Conservation (phyloP, 35 echinoderm and acorn worm genomes). For the Ptychodera flava region DNA sequence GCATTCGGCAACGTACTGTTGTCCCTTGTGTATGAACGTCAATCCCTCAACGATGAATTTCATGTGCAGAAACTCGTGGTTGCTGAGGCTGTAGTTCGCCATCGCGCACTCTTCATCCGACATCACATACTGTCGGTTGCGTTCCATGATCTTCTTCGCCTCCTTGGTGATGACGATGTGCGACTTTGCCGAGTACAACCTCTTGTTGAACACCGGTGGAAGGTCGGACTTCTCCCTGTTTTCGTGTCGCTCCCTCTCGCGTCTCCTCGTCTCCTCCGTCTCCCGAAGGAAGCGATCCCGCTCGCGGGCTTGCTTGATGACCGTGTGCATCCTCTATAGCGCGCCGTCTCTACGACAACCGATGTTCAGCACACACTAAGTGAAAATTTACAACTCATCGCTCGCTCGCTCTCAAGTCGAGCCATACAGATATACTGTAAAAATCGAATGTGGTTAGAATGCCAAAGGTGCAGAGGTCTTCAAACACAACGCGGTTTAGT, state of each 20-base stretch:
- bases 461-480: no score
- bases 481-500: no score
- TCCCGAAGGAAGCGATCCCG: constrained; percentile 2
- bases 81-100: background rate
- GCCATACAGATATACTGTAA: no score
- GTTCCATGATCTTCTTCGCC: constrained; percentile 4
- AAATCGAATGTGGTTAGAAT: no score
- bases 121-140: background rate
- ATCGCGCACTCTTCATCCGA: background rate
- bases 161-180: constrained; percentile 9
- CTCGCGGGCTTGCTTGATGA: constrained; percentile 4
- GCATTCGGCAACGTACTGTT: constrained; percentile 15
- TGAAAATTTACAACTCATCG: no score
- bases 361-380: no score
- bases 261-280: background rate
- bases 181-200: constrained; percentile 7
- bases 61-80: constrained; percentile 15
- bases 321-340: background rate
- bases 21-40: constrained; percentile 1
- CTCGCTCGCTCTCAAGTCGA: no score
- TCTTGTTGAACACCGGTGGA: constrained; percentile 18
- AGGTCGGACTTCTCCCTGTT: background rate
- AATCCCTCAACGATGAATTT: constrained; percentile 7
- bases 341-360: no score
- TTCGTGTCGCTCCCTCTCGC: background rate